Base-by-base conservation (phyloP, 2,797 vertebrate species). In the Nyctibius grandis region DNA sequence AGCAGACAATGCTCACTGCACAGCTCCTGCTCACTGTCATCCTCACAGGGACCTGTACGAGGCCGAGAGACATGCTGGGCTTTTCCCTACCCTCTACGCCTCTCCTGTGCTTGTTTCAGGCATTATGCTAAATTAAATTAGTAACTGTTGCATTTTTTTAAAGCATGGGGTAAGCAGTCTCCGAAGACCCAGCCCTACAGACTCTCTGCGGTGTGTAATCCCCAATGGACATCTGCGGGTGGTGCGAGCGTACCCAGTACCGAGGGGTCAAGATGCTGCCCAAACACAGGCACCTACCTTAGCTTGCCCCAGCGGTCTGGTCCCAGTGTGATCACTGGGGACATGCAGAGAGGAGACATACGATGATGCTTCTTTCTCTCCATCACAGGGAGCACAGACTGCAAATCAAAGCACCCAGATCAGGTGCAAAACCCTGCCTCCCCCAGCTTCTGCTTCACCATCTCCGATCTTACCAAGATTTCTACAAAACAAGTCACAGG, bases 311-410 rank as follows among this genome's bases (percentile, higher is more conserved):
- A 82, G 18, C 0, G 0, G 15, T 31, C 33, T 36, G 68, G 59
- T 80, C 14, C 26, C 61, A 72, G 6, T 5, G 42, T 34, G 38
- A 82, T 25, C 68, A 29, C 45, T 33, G 10, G 28, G 25, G 31
- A 33, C 11, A 7, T 0, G 1, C 25, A 77, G 18, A 60, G 36
- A 67, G 26, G 18, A 67, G 7, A 33, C 17, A 50, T 2, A 0
- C 0, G 42, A 28, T 42, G 25, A 72, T 0, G 4, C 6, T 13
- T 57, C 7, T 13, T 57, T 47, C 56, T 60, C 47, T 68, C 44
- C 44, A 47, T 6, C 0, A 0, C 57, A 78, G 10, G 9, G 18
- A 42, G 22, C 56, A 45, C 25, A 84, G 16, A 45, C 45, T 78
- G 40, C 31, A 86, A 91, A 75, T 18, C 42, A 26, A 70, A 91